Evolutionary conservation across 1,140 invertebrate genomes (phyloP).

Genomic region (Eriocheir sinensis): DNA sequence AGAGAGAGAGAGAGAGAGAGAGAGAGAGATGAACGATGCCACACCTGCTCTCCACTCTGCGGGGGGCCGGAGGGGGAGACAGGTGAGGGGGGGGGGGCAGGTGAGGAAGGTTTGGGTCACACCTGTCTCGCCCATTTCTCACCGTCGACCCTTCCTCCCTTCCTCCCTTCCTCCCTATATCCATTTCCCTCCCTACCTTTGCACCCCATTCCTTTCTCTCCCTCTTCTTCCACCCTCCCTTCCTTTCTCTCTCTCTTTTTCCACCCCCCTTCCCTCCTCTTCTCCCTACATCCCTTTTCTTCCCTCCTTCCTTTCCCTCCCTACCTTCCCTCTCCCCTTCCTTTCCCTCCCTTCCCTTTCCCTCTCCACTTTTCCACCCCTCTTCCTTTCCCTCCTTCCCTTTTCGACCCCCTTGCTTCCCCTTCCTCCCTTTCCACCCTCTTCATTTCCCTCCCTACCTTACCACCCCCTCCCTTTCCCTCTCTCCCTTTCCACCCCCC

Average conservation of each 20-base stretch:
- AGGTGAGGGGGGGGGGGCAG: no score
- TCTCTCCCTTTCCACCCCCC: not conserved
- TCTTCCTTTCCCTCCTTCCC: not conserved
- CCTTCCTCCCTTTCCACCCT: not conserved
- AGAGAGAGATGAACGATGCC: not conserved
- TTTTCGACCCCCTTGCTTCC: not conserved
- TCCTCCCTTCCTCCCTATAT: not conserved
- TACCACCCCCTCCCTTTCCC: no score
- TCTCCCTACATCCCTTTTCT: not conserved
- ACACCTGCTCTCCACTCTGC: constrained; percentile 12
- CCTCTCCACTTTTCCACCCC: not conserved
- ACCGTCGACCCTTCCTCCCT: not conserved
- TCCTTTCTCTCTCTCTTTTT: not conserved
- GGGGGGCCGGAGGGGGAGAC: no score
- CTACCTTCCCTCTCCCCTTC: not conserved
- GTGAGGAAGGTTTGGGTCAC: no score
- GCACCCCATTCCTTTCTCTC: not conserved
- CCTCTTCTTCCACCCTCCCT: not conserved
- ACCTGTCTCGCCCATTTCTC: constrained; percentile 27
- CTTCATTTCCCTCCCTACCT: not conserved
- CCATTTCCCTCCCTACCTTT: not conserved
- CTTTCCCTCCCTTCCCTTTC: not conserved
- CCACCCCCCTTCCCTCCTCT: not conserved
- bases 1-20: no score
- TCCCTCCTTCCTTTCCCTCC: not conserved